Evolutionary conservation across 2,113 vertebrate species (phyloP).

Genomic region (Marmota flaviventris): DNA sequence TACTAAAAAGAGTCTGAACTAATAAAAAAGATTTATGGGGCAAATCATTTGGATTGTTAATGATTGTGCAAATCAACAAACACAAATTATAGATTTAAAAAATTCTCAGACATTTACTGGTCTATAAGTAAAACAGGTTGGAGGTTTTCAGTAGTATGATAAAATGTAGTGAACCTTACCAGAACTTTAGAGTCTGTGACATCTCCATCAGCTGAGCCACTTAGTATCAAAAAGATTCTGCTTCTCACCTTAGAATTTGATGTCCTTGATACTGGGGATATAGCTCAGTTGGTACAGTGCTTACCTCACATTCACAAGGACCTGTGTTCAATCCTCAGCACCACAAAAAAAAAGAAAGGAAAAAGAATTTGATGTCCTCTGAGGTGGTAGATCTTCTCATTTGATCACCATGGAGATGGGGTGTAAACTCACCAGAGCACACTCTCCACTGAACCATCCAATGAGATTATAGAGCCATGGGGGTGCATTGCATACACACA

Average conservation of each 20-base stretch:
- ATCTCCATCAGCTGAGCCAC: conserved; percentile 11
- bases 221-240: conserved; percentile 43
- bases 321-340: no score
- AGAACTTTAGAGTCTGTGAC: not conserved
- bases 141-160: not conserved
- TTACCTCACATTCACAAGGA: no score
- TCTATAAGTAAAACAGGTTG: not conserved
- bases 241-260: conserved; percentile 26
- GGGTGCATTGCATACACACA: conserved; percentile 18
- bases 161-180: not conserved
- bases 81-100: not conserved
- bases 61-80: not conserved
- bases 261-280: not conserved
- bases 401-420: conserved; percentile 48
- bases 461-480: conserved; percentile 70
- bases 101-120: not conserved
- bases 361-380: conserved; percentile 1
- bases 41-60: not conserved
- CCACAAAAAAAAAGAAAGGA: no score
- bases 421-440: conserved; percentile 59
- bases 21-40: not conserved
- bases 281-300: no score
- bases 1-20: not conserved
- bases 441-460: conserved; percentile 64
- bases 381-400: conserved; percentile 64